Base-by-base conservation (phyloP, 2,797 vertebrate species). In the Coccyzus lansbergi region DNA sequence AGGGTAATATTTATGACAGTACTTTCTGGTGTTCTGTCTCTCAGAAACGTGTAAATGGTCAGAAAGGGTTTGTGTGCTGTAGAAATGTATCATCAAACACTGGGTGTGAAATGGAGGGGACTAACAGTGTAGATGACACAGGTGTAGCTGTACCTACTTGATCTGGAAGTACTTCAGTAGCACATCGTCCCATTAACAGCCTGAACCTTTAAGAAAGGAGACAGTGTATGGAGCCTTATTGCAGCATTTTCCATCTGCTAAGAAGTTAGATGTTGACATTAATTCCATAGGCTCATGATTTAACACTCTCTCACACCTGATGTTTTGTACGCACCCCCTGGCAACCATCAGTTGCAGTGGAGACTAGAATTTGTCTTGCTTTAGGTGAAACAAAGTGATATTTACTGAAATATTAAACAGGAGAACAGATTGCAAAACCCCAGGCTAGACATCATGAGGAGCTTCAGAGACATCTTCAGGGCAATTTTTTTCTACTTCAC, bases 331-430 rank as follows among this genome's bases (percentile, higher is more conserved):
- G 15, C 5, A 10, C 52, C 90, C 95, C 65, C 58, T 46, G 78
- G 94, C 92, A 96, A 70, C 72, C 87, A 95, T 96, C 93, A 95
- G 48, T 87, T 93, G 79, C 91, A 81, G 80, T 28, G 90, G 88
- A 97, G 95, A 68, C 80, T 90, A 85, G 83, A 96, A 97, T 96
- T 96, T 96, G 76, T 97, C 94, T 97, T 97, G 93, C 95, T 98
- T 96, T 96, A 95, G 95, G 96, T 95, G 93, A 96, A 97, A 96
- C 94, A 97, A 95, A 95, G 86, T 95, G 94, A 96, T 97, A 96
- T 92, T 96, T 96, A 90, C 90, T 97, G 93, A 97, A 97, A 97
- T 96, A 97, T 96, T 97, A 96, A 97, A 96, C 77, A 96, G 83
- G 74, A 94, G 82, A 97, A 94, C 95, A 97, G 96, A 97, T 97